A percentile compares a stretch with the other conserved stretches of the same genome.
Conservation (phyloP, 1,140 invertebrate species). For the Eumaeus atala region DNA sequence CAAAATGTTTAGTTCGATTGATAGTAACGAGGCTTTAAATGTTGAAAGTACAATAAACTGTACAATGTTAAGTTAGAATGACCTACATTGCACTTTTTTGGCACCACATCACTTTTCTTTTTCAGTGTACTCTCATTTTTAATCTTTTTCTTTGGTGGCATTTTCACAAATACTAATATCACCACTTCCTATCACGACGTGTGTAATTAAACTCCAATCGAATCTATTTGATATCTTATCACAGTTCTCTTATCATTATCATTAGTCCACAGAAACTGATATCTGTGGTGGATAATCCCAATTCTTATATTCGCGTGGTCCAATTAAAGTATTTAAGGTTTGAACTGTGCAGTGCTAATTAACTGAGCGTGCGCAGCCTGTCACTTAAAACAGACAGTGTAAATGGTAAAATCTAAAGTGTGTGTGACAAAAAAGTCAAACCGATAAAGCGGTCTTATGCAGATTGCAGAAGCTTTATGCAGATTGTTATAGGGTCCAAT, state of each 20-base stretch:
- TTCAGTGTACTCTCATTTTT: conserved; percentile 10
- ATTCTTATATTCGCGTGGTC: conserved; percentile 20
- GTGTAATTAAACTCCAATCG: conserved; percentile 24
- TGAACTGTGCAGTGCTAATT: too few species aligned
- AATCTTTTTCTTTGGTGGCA: conserved; percentile 26
- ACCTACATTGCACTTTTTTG: conserved; percentile 8
- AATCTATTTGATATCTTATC: conserved; percentile 18
- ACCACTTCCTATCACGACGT: conserved; percentile 12
- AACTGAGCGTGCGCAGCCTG: too few species aligned
- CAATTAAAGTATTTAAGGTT: background rate
- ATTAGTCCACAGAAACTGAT: conserved; percentile 12
- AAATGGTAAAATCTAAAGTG: too few species aligned
- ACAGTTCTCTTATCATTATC: conserved; percentile 18
- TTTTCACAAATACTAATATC: conserved; percentile 16
- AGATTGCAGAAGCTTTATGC: too few species aligned
- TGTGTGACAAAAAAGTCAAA: too few species aligned
- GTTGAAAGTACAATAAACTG: background rate
- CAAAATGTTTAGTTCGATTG: too few species aligned
- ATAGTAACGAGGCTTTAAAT: too few species aligned
- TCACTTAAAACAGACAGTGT: too few species aligned
- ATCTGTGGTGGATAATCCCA: conserved; percentile 11
- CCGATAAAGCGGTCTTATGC: too few species aligned
- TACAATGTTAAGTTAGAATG: background rate
- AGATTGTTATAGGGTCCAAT: too few species aligned
- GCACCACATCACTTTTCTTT: background rate